Conservation (phyloP, 2,888 invertebrate species). For the Andrena marginata region DNA sequence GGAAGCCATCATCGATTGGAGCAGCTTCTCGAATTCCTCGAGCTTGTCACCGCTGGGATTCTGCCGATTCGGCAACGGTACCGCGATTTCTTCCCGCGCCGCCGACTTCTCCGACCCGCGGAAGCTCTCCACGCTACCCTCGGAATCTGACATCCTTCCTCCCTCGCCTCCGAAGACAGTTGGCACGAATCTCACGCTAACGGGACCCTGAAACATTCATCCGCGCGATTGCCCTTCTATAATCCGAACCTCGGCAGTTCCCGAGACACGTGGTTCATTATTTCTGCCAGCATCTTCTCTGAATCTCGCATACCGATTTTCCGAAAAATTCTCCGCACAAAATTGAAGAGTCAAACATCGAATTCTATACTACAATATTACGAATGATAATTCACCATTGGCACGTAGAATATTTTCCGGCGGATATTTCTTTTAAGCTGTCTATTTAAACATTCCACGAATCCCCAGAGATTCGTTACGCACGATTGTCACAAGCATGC, state of each 20-base stretch:
- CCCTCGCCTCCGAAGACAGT: neutral
- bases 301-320: too few species aligned
- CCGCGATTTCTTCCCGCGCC: slow-evolving; percentile 52
- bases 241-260: neutral
- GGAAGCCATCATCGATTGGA: slow-evolving; percentile 81
- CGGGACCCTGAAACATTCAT: slow-evolving; percentile 14
- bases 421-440: too few species aligned
- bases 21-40: slow-evolving; percentile 81
- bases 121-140: slow-evolving; percentile 69
- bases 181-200: slow-evolving; percentile 27
- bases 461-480: too few species aligned
- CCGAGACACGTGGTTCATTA: too few species aligned
- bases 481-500: too few species aligned
- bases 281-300: too few species aligned
- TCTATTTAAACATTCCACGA: too few species aligned
- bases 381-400: too few species aligned
- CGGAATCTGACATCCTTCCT: slow-evolving; percentile 77
- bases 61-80: slow-evolving; percentile 59
- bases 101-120: slow-evolving; percentile 56
- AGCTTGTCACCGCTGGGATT: slow-evolving; percentile 77
- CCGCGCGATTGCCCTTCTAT: neutral
- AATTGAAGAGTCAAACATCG: too few species aligned
- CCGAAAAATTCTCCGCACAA: too few species aligned
- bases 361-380: too few species aligned
- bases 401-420: too few species aligned